Conservation (phyloP, 2,888 invertebrate genomes). For the Aleiodes alternator region DNA sequence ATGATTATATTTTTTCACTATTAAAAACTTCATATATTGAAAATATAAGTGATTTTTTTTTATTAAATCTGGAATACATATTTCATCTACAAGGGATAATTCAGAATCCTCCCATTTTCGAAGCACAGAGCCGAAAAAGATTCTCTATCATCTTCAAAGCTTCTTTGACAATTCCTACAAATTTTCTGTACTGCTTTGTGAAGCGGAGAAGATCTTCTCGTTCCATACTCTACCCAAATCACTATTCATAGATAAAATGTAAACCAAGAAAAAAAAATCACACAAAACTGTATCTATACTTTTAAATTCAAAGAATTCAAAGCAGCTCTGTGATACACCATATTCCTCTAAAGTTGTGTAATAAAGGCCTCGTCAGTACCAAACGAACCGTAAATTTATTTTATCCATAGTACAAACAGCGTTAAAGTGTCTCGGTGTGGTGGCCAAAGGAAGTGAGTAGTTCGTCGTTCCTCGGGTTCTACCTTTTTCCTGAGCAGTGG, state of each 20-base stretch:
- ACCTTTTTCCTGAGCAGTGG: constrained; percentile 3
- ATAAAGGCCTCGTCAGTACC: constrained; percentile 30
- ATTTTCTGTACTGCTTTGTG: too few species aligned
- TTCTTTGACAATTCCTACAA: too few species aligned
- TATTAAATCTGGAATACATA: too few species aligned
- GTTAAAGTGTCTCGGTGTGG: constrained; percentile 38
- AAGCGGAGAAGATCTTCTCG: too few species aligned
- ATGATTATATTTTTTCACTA: background rate
- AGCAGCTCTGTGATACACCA: background rate
- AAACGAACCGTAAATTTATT: constrained; percentile 42
- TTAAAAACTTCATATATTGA: too few species aligned
- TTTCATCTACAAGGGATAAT: too few species aligned
- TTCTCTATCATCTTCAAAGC: too few species aligned
- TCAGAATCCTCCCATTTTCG: too few species aligned
- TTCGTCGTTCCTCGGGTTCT: background rate
- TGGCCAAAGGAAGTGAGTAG: constrained; percentile 31
- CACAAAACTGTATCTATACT: background rate
- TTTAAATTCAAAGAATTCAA: too few species aligned
- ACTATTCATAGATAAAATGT: too few species aligned
- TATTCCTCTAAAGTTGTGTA: constrained; percentile 13
- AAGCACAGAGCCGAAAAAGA: too few species aligned
- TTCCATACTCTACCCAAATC: too few species aligned
- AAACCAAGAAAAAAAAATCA: background rate
- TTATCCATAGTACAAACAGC: constrained; percentile 30
- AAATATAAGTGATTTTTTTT: background rate